Conservation (phyloP, 2,888 invertebrate genomes). For the Ophion slaviceki region DNA sequence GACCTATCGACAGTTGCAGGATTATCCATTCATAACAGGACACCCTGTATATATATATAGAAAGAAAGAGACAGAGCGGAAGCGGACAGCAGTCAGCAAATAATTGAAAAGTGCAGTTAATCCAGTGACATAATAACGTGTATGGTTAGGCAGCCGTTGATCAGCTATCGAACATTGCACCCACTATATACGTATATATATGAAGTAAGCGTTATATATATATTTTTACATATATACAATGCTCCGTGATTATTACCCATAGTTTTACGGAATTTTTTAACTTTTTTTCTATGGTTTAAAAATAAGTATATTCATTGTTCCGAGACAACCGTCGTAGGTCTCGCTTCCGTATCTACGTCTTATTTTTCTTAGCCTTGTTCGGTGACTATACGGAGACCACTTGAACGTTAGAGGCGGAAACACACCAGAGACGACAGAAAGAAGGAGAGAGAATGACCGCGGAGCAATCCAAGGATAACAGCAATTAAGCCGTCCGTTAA, state of each 20-base stretch:
- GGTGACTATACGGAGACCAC: not conserved
- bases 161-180: conserved; percentile 26
- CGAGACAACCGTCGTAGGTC: conserved; percentile 76
- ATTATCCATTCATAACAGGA: too few species aligned
- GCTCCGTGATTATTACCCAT: conserved; percentile 10
- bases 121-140: conserved; percentile 48
- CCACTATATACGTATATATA: not conserved
- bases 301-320: conserved; percentile 71
- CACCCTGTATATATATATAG: too few species aligned
- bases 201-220: not conserved
- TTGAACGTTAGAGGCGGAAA: conserved; percentile 44
- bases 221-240: not conserved
- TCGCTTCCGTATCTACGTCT: conserved; percentile 46
- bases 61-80: too few species aligned
- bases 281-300: conserved; percentile 48
- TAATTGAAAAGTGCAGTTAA: not conserved
- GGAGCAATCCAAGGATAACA: conserved; percentile 80
- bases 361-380: conserved; percentile 11
- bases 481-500: conserved; percentile 82
- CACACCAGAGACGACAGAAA: conserved; percentile 32
- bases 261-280: not conserved
- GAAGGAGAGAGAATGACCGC: conserved; percentile 38
- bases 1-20: too few species aligned
- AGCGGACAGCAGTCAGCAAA: too few species aligned
- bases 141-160: conserved; percentile 57